Conservation (phyloP, 2,888 invertebrate genomes). For the Andrena dorsata region DNA sequence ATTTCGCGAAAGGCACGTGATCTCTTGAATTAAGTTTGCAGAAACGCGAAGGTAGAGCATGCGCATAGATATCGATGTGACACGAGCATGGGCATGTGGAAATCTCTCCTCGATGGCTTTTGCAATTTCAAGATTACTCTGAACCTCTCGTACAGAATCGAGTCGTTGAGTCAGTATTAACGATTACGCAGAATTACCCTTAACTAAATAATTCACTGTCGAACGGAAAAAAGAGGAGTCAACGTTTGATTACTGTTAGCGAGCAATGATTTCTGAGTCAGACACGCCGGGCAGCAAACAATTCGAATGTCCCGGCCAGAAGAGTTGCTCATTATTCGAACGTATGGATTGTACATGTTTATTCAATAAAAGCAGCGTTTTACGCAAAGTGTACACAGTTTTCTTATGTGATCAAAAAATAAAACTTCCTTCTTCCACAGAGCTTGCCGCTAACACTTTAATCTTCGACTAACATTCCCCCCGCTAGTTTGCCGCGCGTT, state of each 20-base stretch:
- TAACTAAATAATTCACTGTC: constrained; percentile 5
- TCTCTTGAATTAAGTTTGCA: neutral
- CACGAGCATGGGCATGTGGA: constrained; percentile 70
- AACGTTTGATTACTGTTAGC: constrained; percentile 13
- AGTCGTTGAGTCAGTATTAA: constrained; percentile 58
- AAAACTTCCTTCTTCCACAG: constrained; percentile 75
- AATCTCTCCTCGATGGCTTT: constrained; percentile 65
- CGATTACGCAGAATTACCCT: constrained; percentile 25
- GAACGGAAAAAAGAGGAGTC: neutral
- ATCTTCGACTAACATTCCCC: constrained; percentile 78
- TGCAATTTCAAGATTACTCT: constrained; percentile 56
- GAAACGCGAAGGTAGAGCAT: constrained; percentile 60
- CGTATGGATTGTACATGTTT: constrained; percentile 67
- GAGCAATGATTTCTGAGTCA: constrained; percentile 18
- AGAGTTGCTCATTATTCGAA: constrained; percentile 38
- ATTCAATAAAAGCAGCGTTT: constrained; percentile 79
- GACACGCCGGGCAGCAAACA: neutral
- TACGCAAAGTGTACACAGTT: constrained; percentile 75
- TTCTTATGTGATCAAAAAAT: constrained; percentile 72
- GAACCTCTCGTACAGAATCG: constrained; percentile 29
- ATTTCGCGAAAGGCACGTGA: neutral
- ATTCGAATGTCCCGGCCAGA: neutral
- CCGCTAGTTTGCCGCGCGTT: constrained; percentile 42
- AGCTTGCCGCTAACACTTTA: constrained; percentile 82
- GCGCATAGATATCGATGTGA: constrained; percentile 59